These are phyloP conservation scores for Ciconia boyciana DNA, from an alignment of 2,113 vertebrate genomes.

Conservation along the genomic window DNA sequence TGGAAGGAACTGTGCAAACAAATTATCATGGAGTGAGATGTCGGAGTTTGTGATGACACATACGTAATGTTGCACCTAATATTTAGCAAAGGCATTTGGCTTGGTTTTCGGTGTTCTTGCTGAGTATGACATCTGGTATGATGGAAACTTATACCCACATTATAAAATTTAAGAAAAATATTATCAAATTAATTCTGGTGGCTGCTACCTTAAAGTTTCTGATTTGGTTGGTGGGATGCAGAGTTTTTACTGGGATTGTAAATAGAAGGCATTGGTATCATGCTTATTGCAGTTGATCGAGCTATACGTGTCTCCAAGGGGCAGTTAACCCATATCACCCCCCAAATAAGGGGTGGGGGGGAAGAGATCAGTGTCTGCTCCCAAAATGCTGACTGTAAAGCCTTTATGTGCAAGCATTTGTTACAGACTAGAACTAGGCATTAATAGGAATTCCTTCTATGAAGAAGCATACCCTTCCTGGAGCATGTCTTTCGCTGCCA, in stretches of 20 bases:
- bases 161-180: not conserved
- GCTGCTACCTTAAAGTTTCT: not conserved
- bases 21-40: not conserved
- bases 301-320: not conserved
- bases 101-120: not conserved
- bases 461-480: not conserved
- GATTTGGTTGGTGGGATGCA: not conserved
- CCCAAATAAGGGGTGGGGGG: not conserved
- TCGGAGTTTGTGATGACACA: not conserved
- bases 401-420: not conserved
- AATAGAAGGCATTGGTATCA: not conserved
- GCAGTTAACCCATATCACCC: accelerated
- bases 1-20: not conserved
- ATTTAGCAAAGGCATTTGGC: not conserved
- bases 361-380: not conserved
- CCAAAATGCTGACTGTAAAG: not conserved
- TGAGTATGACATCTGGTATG: not conserved
- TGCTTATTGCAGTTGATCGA: not conserved
- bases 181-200: not conserved
- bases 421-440: not conserved
- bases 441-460: not conserved
- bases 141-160: not conserved
- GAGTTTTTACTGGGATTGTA: not conserved
- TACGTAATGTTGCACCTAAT: not conserved
- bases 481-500: not conserved